Evolutionary conservation across 2,797 vertebrate species (phyloP), one percentile per base, ranked within the genome.

Genomic region (Huso huso): DNA sequence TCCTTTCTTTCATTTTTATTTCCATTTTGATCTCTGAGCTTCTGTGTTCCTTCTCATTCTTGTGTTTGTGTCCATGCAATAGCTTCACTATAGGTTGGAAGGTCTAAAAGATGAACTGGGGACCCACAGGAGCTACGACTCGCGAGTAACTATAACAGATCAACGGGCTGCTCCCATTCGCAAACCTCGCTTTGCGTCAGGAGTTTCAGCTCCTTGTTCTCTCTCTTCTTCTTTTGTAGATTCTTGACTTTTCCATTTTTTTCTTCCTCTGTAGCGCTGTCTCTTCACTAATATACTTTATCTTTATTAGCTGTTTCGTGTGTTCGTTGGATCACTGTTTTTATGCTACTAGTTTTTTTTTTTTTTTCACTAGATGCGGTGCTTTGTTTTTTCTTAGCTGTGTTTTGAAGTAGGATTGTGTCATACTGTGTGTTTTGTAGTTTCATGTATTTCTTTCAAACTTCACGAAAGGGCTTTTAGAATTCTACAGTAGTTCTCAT

Each of bases 51-150:
- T 84, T 92, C 75, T 85, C 84, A 88, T 89, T 87, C 89, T 92
- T 92, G 88, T 94, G 91, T 95, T 96, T 98, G 93, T 98, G 88
- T 97, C 90, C 91, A 91, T 89, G 84, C 81, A 84, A 83, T 92
- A 97, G 95, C 95, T 97, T 93, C 95, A 97, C 93, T 97, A 93
- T 97, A 98, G 93, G 93, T 97, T 97, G 95, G 94, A 99, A 94
- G 94, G 94, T 93, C 95, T 99, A 93, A 97, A 99, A 96, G 95
- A 96, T 96, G 94, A 97, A 95, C 94, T 95, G 90, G 96, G 94
- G 91, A 96, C 87, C 88, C 93, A 88, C 92, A 92, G 93, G 95
- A 94, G 93, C 93, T 95, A 94, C 94, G 93, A 94, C 92, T 95
- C 93, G 91, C 95, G 94, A 98, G 94, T 97, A 98, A 98, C 95